Percentiles rank a stretch among this genome's conserved stretches.
Conservation (phyloP, 2,888 invertebrate genomes). For the Erebia ligea region DNA sequence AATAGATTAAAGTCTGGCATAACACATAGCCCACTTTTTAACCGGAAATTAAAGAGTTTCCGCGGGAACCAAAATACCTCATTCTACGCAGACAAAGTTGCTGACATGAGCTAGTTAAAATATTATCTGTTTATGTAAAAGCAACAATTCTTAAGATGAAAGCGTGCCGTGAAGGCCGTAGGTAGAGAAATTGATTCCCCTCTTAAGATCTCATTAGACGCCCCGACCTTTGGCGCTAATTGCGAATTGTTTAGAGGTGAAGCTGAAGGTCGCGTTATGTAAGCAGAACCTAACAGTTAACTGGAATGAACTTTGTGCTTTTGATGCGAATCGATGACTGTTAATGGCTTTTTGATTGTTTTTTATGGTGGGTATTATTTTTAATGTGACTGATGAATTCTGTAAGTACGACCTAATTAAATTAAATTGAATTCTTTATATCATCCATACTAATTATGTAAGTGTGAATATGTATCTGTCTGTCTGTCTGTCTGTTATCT, state of each 20-base stretch:
- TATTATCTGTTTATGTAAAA: slow-evolving; percentile 30
- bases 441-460: too few species aligned
- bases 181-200: slow-evolving; percentile 49
- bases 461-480: too few species aligned
- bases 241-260: slow-evolving; percentile 60
- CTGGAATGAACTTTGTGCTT: slow-evolving; percentile 38
- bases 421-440: too few species aligned
- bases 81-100: too few species aligned
- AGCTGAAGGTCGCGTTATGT: slow-evolving; percentile 49
- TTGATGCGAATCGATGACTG: slow-evolving; percentile 31
- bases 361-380: slow-evolving; percentile 5
- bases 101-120: not conserved
- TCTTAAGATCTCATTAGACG: slow-evolving; percentile 48
- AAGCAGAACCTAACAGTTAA: slow-evolving; percentile 32
- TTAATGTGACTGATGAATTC: not conserved
- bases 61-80: too few species aligned
- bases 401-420: not conserved
- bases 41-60: too few species aligned
- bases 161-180: slow-evolving; percentile 42
- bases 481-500: too few species aligned
- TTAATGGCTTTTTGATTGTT: slow-evolving; percentile 24
- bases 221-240: slow-evolving; percentile 48
- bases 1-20: too few species aligned
- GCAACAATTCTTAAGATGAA: slow-evolving; percentile 31
- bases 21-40: too few species aligned